These are phyloP conservation scores for Scaptodrosophila lebanonensis DNA, from an alignment of 1,140 invertebrate genomes.

Conservation along the genomic window DNA sequence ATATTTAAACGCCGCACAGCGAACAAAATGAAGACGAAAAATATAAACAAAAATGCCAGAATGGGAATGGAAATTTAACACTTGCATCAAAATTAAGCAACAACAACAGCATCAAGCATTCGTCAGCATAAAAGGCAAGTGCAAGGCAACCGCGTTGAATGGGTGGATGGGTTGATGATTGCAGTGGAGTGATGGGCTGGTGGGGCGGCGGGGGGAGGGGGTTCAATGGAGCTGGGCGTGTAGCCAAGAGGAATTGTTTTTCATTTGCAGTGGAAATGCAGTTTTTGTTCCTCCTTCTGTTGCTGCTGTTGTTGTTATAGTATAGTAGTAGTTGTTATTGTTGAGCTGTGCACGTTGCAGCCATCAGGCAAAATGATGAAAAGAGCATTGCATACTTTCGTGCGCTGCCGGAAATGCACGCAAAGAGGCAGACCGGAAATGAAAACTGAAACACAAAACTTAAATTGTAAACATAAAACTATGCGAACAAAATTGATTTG, in stretches of 20 bases:
- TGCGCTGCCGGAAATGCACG: slow-evolving; percentile 64
- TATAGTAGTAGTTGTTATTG: slow-evolving; percentile 43
- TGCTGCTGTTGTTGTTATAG: slow-evolving; percentile 5
- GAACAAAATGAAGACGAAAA: slow-evolving; percentile 9
- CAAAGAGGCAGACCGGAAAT: slow-evolving; percentile 15
- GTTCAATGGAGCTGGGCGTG: background rate
- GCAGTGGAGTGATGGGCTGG: too few species aligned
- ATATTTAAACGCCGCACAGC: slow-evolving; percentile 35
- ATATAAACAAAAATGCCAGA: slow-evolving; percentile 65
- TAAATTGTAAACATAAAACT: slow-evolving; percentile 76
- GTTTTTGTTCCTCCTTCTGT: background rate
- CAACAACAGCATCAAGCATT: slow-evolving; percentile 37
- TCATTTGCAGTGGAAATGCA: slow-evolving; percentile 38
- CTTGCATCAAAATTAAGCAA: slow-evolving; percentile 68
- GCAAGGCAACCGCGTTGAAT: slow-evolving; percentile 2
- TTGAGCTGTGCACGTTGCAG: slow-evolving; percentile 65
- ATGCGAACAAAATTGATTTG: slow-evolving; percentile 76
- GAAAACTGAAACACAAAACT: slow-evolving; percentile 44
- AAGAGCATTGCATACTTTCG: slow-evolving; percentile 73
- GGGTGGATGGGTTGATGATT: too few species aligned
- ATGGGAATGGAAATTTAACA: slow-evolving; percentile 66
- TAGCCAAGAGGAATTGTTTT: slow-evolving; percentile 57
- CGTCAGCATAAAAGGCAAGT: slow-evolving; percentile 3
- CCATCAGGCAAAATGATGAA: slow-evolving; percentile 70
- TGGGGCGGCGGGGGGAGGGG: too few species aligned